Evolutionary conservation across 2,888 invertebrate genomes (phyloP).

Genomic region (Drosophila lutescens): DNA sequence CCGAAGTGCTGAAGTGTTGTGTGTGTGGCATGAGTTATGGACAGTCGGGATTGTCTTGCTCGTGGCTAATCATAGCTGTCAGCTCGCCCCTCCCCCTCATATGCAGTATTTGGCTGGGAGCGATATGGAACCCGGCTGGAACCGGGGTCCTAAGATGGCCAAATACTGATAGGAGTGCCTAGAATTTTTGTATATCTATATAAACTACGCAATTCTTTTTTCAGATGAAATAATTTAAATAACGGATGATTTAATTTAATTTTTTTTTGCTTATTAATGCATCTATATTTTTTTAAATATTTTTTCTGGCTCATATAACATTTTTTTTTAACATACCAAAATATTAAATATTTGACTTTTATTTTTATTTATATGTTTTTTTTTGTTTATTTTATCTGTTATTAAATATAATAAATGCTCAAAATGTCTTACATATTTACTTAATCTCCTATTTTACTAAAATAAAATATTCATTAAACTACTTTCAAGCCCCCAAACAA

Average conservation of each 20-base stretch:
- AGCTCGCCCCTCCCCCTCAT: constrained; percentile 20
- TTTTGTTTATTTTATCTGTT: too few relatives aligned
- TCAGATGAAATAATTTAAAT: not conserved
- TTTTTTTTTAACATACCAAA: too few relatives aligned
- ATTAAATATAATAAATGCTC: too few relatives aligned
- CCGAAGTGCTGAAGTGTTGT: constrained; percentile 20
- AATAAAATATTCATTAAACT: not conserved
- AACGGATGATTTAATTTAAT: too few relatives aligned
- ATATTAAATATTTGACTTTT: too few relatives aligned
- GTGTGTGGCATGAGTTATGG: constrained; percentile 62
- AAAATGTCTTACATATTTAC: too few relatives aligned
- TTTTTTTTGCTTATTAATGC: too few relatives aligned
- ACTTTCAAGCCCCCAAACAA: not conserved
- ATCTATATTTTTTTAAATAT: too few relatives aligned
- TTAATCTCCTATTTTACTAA: too few relatives aligned
- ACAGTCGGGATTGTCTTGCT: constrained; percentile 14
- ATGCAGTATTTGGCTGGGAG: not conserved
- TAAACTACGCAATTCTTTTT: not conserved
- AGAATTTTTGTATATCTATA: not conserved
- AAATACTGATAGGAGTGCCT: not conserved
- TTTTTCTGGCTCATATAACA: too few relatives aligned
- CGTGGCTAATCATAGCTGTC: constrained; percentile 42
- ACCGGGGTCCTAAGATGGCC: not conserved
- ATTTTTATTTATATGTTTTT: too few relatives aligned
- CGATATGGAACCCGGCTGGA: constrained; percentile 9